Evolutionary conservation across 2,797 vertebrate genomes (phyloP).

Genomic region (Florisuga fusca): DNA sequence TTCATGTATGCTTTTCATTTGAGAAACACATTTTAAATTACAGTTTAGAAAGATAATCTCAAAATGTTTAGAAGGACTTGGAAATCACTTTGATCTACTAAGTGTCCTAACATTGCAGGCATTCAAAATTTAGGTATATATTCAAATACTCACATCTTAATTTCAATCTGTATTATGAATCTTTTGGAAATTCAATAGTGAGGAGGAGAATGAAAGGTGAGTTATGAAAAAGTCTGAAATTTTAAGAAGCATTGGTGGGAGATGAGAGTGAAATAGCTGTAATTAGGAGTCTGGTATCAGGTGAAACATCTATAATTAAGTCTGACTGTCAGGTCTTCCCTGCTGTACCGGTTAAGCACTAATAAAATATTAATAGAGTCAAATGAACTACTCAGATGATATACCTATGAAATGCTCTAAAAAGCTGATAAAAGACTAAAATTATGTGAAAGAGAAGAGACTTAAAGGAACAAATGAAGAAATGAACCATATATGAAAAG

Average conservation of each 20-base stretch:
- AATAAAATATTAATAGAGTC: slow-evolving; percentile 15
- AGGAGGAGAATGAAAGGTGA: neutral
- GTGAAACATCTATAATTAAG: neutral
- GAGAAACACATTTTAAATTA: neutral
- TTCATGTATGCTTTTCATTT: neutral
- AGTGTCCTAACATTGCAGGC: neutral
- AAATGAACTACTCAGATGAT: neutral
- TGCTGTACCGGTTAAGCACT: neutral
- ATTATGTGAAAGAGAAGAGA: neutral
- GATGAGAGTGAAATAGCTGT: neutral
- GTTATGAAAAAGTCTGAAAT: neutral
- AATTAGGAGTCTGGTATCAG: neutral
- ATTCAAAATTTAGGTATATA: neutral
- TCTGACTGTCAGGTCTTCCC: neutral
- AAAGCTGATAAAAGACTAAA: slow-evolving; percentile 12
- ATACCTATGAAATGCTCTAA: neutral
- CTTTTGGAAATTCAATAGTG: neutral
- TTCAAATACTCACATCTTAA: neutral
- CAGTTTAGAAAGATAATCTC: neutral
- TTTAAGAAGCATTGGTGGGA: neutral
- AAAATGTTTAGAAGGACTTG: neutral
- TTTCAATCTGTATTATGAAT: neutral
- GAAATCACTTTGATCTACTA: neutral
- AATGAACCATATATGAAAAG: slow-evolving; percentile 17
- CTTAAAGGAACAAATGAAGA: slow-evolving; percentile 10